A percentile compares a stretch with the other conserved stretches of the same genome.
These are phyloP conservation scores for Chondrosia reniformis DNA, from an alignment of 37 sponge, comb jelly and placozoan genomes.

Conservation along the genomic window DNA sequence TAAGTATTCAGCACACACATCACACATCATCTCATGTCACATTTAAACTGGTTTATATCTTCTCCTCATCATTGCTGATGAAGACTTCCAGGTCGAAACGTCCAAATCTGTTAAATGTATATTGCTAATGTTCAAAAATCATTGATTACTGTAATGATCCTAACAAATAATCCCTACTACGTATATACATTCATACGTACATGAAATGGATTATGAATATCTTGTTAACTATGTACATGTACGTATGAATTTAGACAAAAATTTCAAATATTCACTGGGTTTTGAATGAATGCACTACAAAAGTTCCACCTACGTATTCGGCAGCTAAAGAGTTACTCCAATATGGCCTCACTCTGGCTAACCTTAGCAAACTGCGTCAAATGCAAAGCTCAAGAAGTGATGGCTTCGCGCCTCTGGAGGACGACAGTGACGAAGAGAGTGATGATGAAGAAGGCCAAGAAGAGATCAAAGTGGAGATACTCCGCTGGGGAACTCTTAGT, in stretches of 20 bases:
- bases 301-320: slow-evolving; percentile 58
- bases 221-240: neutral
- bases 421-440: neutral
- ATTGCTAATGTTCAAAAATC: no score
- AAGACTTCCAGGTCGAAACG: no score
- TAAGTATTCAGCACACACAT: no score
- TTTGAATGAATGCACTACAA: slow-evolving; percentile 59
- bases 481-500: slow-evolving; percentile 19
- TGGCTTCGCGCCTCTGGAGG: neutral
- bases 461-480: slow-evolving; percentile 1
- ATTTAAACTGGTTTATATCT: no score
- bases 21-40: no score
- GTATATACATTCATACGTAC: no score
- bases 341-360: slow-evolving; percentile 57
- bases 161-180: no score
- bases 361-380: slow-evolving; percentile 46
- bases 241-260: slow-evolving; percentile 19
- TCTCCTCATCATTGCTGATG: no score
- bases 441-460: slow-evolving; percentile 19
- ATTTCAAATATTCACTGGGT: slow-evolving; percentile 70
- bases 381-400: slow-evolving; percentile 15
- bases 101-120: no score
- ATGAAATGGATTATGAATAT: neutral
- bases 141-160: no score
- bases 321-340: slow-evolving; percentile 53